Percentiles rank a stretch among this genome's conserved stretches.
phyloP scores from a whole-genome alignment of 2,113 vertebrate species.

The Sturnus vulgaris region DNA sequence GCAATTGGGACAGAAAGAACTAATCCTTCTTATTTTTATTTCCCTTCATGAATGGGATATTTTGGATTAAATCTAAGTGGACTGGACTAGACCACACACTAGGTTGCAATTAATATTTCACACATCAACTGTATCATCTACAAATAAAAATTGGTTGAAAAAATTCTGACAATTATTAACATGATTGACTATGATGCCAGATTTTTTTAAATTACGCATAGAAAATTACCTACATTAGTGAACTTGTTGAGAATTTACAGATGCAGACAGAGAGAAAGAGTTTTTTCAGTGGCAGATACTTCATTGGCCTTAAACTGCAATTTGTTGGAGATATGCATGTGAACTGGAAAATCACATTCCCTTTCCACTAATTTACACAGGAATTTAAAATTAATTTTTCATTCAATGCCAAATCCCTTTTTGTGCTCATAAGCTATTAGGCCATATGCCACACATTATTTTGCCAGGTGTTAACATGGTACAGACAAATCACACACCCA shows the following conservation, averaged over 20 bases:
- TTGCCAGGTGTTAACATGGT: neutral
- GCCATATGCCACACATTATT: slow-evolving; percentile 15
- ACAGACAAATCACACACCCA: neutral
- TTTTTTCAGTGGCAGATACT: neutral
- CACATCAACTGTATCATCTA: neutral
- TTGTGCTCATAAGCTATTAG: neutral
- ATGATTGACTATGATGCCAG: neutral
- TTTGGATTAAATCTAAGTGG: neutral
- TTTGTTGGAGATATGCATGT: neutral
- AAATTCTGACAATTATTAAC: neutral
- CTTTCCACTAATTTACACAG: neutral
- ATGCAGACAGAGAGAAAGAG: neutral
- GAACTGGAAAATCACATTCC: neutral
- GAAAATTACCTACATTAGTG: neutral
- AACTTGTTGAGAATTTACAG: neutral
- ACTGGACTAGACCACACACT: neutral
- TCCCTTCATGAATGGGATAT: neutral
- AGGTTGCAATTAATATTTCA: neutral
- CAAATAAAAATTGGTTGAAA: neutral
- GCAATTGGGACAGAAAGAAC: neutral
- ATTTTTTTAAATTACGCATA: neutral
- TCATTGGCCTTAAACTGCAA: neutral
- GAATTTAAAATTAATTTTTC: slow-evolving; percentile 21
- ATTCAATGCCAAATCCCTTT: neutral
- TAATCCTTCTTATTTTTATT: neutral